Evolutionary conservation across 2,797 vertebrate genomes (phyloP).

Genomic region (Urosaurus nigricauda): DNA sequence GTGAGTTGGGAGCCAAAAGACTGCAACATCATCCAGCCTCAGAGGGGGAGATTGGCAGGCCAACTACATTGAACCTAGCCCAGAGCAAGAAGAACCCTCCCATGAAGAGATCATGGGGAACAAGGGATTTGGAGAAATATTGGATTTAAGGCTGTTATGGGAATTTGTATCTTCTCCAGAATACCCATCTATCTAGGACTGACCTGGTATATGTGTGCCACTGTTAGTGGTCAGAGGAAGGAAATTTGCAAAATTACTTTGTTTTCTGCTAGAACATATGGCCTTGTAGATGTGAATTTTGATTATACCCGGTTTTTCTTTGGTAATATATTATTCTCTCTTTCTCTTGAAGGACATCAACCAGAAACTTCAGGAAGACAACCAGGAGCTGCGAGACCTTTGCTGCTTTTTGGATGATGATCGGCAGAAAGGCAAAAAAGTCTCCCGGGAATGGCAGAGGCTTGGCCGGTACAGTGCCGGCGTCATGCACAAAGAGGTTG

Average conservation of each 20-base stretch:
- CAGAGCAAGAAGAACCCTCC: too few relatives aligned
- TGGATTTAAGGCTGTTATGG: neutral
- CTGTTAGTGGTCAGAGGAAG: neutral
- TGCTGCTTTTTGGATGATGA: slow-evolving; percentile 98
- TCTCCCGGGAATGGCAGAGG: slow-evolving; percentile 96
- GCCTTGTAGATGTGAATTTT: neutral
- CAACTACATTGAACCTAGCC: too few relatives aligned
- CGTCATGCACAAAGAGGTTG: slow-evolving; percentile 94
- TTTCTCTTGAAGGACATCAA: slow-evolving; percentile 91
- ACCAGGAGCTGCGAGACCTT: slow-evolving; percentile 95
- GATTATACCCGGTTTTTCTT: neutral
- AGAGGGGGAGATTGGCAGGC: too few relatives aligned
- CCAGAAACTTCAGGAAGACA: slow-evolving; percentile 97
- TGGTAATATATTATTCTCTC: slow-evolving; percentile 26
- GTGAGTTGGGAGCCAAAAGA: too few relatives aligned
- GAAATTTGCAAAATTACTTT: neutral
- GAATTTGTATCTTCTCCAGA: neutral
- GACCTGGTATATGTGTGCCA: neutral
- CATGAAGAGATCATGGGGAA: neutral
- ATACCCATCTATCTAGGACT: neutral
- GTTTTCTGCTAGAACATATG: neutral
- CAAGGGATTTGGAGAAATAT: neutral
- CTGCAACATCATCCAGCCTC: too few relatives aligned
- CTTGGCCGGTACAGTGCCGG: slow-evolving; percentile 91
- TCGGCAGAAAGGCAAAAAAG: slow-evolving; percentile 94